These are phyloP conservation scores for Spodoptera exigua DNA, from an alignment of 2,888 invertebrate genomes.

Conservation along the genomic window DNA sequence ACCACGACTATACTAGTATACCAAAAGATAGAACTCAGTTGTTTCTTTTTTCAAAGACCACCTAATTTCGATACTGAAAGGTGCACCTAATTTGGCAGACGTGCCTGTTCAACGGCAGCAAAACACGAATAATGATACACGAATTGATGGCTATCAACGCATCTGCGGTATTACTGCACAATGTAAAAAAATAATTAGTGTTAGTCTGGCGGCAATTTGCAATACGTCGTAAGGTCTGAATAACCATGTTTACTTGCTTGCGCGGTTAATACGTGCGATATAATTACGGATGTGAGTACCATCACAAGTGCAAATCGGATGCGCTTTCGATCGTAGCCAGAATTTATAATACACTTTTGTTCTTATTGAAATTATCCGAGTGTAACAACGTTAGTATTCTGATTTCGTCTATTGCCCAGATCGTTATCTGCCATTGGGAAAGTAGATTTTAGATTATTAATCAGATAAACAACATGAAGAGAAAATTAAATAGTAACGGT, in stretches of 20 bases:
- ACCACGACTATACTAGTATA: conserved; percentile 37
- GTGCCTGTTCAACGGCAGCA: conserved; percentile 27
- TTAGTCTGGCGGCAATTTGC: conserved; percentile 42
- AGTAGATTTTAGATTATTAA: conserved; percentile 41
- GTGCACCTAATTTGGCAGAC: conserved; percentile 36
- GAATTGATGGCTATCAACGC: conserved; percentile 49
- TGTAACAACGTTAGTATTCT: conserved; percentile 48
- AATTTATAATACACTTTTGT: conserved; percentile 49
- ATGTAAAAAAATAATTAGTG: conserved; percentile 44
- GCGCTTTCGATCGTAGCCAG: conserved; percentile 45
- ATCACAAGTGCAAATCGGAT: conserved; percentile 50
- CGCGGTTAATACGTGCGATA: conserved; percentile 41
- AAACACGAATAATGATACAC: conserved; percentile 41
- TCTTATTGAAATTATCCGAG: conserved; percentile 52
- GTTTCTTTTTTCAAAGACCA: conserved; percentile 4
- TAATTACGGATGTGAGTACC: conserved; percentile 52
- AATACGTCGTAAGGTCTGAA: conserved; percentile 40
- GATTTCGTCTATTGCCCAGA: conserved; percentile 31
- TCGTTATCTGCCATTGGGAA: conserved; percentile 50
- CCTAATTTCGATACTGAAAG: conserved; percentile 38
- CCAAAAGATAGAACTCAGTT: conserved; percentile 19
- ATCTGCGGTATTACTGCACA: conserved; percentile 31
- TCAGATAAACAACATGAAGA: conserved; percentile 37
- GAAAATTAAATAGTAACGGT: conserved; percentile 35
- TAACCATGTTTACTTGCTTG: conserved; percentile 29